These are phyloP conservation scores for Sinocyclocheilus grahami DNA, from an alignment of 2,113 vertebrate genomes.

Conservation along the genomic window DNA sequence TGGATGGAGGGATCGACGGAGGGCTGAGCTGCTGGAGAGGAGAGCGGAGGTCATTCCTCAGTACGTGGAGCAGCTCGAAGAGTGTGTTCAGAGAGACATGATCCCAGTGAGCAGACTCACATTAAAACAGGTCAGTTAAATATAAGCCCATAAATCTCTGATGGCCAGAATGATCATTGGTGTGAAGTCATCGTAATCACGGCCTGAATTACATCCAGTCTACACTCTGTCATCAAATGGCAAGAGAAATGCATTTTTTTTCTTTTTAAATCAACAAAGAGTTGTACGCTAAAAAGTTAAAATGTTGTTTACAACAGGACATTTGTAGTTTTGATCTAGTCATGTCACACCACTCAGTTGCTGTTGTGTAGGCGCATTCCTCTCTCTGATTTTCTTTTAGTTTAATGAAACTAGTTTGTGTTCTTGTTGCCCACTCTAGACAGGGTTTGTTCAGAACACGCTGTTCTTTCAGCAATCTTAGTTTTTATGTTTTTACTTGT, in stretches of 20 bases:
- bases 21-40: slow-evolving; percentile 64
- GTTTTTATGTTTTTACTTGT: background rate
- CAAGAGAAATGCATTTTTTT: background rate
- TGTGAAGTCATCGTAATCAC: background rate
- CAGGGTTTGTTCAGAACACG: background rate
- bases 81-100: slow-evolving; percentile 81
- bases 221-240: background rate
- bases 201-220: background rate
- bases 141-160: slow-evolving; percentile 67
- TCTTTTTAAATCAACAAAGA: background rate
- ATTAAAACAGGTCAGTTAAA: slow-evolving; percentile 85
- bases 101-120: slow-evolving; percentile 85
- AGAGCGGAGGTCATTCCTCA: slow-evolving; percentile 76
- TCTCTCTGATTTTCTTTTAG: background rate
- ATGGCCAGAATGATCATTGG: background rate
- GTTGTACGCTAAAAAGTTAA: background rate
- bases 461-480: background rate
- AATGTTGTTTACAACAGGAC: background rate
- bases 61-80: slow-evolving; percentile 81
- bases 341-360: background rate
- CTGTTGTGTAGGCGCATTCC: background rate
- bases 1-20: slow-evolving; percentile 65
- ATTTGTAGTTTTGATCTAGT: background rate
- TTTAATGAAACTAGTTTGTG: background rate
- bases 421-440: background rate